Evolutionary conservation across 2,888 invertebrate genomes (phyloP), one percentile per base, ranked within the genome.

Genomic region (Imbricaverruca yamaguchii): DNA sequence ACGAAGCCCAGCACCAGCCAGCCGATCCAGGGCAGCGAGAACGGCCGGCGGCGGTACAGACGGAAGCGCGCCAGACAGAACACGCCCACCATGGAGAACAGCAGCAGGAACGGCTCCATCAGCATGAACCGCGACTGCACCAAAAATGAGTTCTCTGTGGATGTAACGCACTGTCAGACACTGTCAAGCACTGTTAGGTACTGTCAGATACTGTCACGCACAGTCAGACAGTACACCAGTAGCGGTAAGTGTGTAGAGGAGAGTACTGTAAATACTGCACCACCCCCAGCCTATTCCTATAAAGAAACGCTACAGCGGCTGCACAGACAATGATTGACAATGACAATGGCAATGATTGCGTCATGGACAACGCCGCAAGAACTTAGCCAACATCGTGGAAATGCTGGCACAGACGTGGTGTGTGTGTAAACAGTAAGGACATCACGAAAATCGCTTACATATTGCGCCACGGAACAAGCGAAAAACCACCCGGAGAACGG

Each of bases 81-180:
- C 23, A 89, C 81, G 39, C 89, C 86, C 87, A 93, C 90, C n/a
- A 95, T 88, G 69, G 93, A 92, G 87, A 96, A 96, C 84, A 95
- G 91, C 85, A 97, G 89, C 83, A 97, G 90, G 89, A 97, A 96
- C 82, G 95, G 93, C 88, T 98, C 97, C 92, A 97, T 92, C 80
- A 98, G 89, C 87, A 97, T 93, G 86, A 97, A 97, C 84, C 97
- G 91, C 69, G 96, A 96, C 88, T 98, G 97, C 0, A 95, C 95
- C 84, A 97, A 88, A 83, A 97, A 88, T 74, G 96, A 93, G 88
- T 97, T 97, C 87, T 98, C 95, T 92, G 89, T 81, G 88, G 87
- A 39, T 39, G 39, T 39, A 39, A 39, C 39, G 2, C 39, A 39
- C 39, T 39, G 39, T 39, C 39, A 39, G 39, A 39, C 39, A 39